Base-by-base conservation (phyloP, 2,797 vertebrate species). In the Chelidonichthys spinosus region DNA sequence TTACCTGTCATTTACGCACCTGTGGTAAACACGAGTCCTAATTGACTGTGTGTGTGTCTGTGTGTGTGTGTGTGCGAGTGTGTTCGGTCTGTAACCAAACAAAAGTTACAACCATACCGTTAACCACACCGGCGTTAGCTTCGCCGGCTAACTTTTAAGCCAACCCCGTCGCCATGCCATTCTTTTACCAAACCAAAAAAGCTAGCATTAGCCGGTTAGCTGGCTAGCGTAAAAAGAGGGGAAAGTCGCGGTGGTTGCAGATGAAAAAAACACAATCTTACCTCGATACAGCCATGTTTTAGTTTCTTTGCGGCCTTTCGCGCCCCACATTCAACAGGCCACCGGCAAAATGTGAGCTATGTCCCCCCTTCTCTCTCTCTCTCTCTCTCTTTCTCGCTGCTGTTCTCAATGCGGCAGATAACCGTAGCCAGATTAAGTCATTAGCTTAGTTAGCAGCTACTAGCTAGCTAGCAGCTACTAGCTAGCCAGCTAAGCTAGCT, bases 211-310 rank as follows among this genome's bases (percentile, higher is more conserved):
- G 86, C 90, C 49, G 10, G 35, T 53, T 69, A 58, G 83, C 74
- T 59, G 63, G 78, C 79, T 70, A n/a, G 5, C 15, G 35, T 56
- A 37, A 71, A 81, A 33, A 49, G 78, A 3, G 82, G 70, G 47
- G n/a, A 33, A 62, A 80, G 37, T 62, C 66, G 11, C 15, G 25
- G 25, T 25, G 25, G 25, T 25, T 25, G 1, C 2, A 13, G 32
- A 66, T 6, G 65, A 13, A 64, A 37, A 7, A 18, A 39, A 10
- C 4, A 3, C 25, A 47, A 1, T 60, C 93, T 91, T 82, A 95
- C 95, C 95, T 95, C 33, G 95, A 94, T 64, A 96, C 93, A 68
- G 95, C 95, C 95, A 96, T 96, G 65, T 11, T 82, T 25, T 61
- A 37, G 17, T 59, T 64, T 32, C 44, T 74, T 7, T 54, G 35